A percentile compares a stretch with the other conserved stretches of the same genome.
Conservation (phyloP, 2,888 invertebrate genomes). For the Drosophila suboccidentalis region DNA sequence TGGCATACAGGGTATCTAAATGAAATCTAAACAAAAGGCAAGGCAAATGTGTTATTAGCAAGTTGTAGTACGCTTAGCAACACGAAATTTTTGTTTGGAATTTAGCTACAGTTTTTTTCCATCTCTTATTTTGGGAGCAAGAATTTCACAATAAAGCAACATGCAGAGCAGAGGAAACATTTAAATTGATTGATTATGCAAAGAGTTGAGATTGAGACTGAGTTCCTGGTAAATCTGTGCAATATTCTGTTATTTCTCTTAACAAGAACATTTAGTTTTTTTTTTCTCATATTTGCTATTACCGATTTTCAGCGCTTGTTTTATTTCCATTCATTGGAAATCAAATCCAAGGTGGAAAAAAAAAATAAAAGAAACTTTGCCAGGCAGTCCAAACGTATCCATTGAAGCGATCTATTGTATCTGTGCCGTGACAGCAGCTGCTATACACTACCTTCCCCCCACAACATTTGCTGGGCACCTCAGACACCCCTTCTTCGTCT, state of each 20-base stretch:
- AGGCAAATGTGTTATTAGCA: constrained; percentile 27
- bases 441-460: constrained; percentile 2
- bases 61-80: constrained; percentile 39
- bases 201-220: constrained; percentile 19
- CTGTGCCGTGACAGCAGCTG: constrained; percentile 41
- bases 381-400: constrained; percentile 28
- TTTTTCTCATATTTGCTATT: not conserved
- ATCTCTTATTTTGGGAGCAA: constrained; percentile 3
- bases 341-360: constrained; percentile 34
- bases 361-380: constrained; percentile 25
- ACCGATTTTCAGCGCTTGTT: constrained; percentile 22
- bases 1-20: constrained; percentile 17
- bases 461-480: not conserved
- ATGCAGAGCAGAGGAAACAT: constrained; percentile 13
- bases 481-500: not conserved
- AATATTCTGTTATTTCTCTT: constrained; percentile 4
- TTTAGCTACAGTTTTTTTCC: not conserved
- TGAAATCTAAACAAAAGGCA: constrained; percentile 46
- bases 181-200: constrained; percentile 51
- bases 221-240: constrained; percentile 13
- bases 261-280: constrained; percentile 9
- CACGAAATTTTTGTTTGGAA: constrained; percentile 33
- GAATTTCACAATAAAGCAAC: constrained; percentile 23
- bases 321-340: constrained; percentile 41
- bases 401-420: constrained; percentile 59